Base-by-base conservation (phyloP, 2,888 invertebrate genomes). In the Drosophila ezoana region DNA sequence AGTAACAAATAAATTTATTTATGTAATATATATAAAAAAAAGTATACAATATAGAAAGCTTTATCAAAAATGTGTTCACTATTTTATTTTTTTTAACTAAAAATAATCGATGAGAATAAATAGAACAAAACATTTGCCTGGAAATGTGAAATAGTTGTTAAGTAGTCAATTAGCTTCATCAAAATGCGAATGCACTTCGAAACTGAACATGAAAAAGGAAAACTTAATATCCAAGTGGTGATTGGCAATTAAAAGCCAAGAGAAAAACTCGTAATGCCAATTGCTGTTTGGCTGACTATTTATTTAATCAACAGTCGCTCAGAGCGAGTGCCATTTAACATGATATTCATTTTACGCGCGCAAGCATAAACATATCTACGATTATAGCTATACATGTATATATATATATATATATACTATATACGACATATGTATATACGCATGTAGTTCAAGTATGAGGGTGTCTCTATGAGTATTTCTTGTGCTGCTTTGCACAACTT, bases 331-430 rank as follows among this genome's bases (percentile, higher is more conserved):
- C 28, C 8, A 40, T 40, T 35, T 40, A 72, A 58, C 76, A 65
- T 48, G 67, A 66, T 64, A 71, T 71, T 74, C 68, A 71, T 77
- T 80, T 81, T 64, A 70, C 28, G 28, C 45, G 64, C 59, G 62
- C 57, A 58, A 64, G 47, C 57, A 70, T 69, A 70, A 63, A 73
- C 63, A 72, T 71, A 66, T 69, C 67, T 65, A 63, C 60, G 49
- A 54, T 58, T 47, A 61, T 40, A 56, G 45, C 38, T 59, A 23
- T 52, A 63, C 48, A 51, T 20, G 47, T 53, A 47, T 51, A 44
- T 41, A 16, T 62, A 70, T 44, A 53, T 63, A 54, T 54, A 32
- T 62, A 41, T 44, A 44, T 61, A 13, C 33, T 52, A 57, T 63
- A 54, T 51, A 45, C 54, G 35, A 13, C 40, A 44, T n/a, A n/a